These are phyloP conservation scores for Aspidapion aeneum DNA, from an alignment of 2,888 invertebrate genomes.

Conservation along the genomic window DNA sequence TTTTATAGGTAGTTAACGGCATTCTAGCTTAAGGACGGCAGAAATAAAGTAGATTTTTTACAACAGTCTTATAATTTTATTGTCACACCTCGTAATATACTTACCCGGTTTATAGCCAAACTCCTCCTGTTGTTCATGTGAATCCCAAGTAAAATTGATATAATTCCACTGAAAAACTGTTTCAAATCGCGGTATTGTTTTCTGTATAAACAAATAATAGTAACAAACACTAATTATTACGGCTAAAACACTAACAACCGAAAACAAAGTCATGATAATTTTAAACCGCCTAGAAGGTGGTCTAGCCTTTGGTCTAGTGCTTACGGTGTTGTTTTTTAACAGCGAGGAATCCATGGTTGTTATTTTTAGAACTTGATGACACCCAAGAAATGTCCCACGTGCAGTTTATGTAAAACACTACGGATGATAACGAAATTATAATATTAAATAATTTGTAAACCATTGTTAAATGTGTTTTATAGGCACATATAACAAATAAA, in stretches of 20 bases:
- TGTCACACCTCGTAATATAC: no score
- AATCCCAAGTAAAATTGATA: slow-evolving; percentile 2
- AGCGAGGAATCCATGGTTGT: background rate
- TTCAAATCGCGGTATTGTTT: background rate
- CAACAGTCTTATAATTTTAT: no score
- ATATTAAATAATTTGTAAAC: no score
- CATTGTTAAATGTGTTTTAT: no score
- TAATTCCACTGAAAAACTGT: background rate
- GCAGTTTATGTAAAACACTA: no score
- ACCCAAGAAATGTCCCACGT: background rate
- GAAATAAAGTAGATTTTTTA: no score
- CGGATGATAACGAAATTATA: no score
- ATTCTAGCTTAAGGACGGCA: no score
- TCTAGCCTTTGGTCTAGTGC: background rate
- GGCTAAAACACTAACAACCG: background rate
- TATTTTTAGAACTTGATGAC: background rate
- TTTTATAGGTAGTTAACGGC: no score
- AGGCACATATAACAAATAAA: no score
- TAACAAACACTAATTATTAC: background rate
- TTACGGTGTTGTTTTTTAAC: background rate
- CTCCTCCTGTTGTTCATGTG: background rate
- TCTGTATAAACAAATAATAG: background rate
- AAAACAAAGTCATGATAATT: background rate
- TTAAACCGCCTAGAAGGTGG: background rate
- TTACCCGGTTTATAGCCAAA: background rate